These are phyloP conservation scores for Burhinus bistriatus DNA, from an alignment of 2,113 vertebrate species.

Conservation along the genomic window DNA sequence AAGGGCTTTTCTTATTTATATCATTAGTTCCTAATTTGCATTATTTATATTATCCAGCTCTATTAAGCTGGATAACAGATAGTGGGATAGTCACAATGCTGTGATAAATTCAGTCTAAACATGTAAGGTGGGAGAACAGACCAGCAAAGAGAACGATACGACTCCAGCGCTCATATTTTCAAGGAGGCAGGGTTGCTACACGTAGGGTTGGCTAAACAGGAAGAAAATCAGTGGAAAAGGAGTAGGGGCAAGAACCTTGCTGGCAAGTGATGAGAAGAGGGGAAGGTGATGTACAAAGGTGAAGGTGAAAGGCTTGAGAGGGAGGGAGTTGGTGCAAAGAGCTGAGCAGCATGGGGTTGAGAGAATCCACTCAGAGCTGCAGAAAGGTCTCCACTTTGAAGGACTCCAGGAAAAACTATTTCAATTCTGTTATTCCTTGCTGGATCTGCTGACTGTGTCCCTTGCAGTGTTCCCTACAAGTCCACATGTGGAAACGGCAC, in stretches of 20 bases:
- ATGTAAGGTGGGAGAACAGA: not conserved
- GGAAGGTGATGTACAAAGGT: not conserved
- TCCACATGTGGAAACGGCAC: not conserved
- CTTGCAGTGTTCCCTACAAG: not conserved
- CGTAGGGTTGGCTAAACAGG: not conserved
- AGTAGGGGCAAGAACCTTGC: not conserved
- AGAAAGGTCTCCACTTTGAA: not conserved
- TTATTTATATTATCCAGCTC: not conserved
- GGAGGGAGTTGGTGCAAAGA: not conserved
- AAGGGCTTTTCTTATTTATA: not conserved
- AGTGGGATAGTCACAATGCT: not conserved
- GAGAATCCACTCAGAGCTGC: not conserved
- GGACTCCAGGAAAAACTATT: not conserved
- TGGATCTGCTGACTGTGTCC: not conserved
- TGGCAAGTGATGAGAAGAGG: not conserved
- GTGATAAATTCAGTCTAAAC: not conserved
- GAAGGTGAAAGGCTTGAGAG: not conserved
- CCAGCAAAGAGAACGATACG: not conserved
- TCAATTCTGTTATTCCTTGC: not conserved
- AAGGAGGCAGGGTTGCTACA: not conserved
- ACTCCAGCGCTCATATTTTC: not conserved
- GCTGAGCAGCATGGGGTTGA: not conserved
- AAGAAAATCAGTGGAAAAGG: not conserved
- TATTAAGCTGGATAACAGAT: not conserved
- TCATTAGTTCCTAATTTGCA: not conserved